Base-by-base conservation (phyloP, 2,797 vertebrate species). In the Myoxocephalus aenaeus region DNA sequence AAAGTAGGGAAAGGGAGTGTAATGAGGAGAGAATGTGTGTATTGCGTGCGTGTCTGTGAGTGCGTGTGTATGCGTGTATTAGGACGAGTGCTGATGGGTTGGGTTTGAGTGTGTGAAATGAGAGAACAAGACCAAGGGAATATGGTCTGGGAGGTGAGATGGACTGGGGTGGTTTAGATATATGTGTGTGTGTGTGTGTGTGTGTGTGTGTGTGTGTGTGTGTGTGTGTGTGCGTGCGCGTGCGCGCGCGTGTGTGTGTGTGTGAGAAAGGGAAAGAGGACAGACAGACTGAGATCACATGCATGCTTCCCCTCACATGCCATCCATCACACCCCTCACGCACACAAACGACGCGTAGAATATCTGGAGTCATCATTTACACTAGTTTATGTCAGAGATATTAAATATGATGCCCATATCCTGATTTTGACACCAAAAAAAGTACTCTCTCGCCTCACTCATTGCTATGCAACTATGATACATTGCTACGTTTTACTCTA, bases 1-100 rank as follows among this genome's bases (percentile, higher is more conserved):
- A 94, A 94, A 94, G 92, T 94, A 90, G 81, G 86, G 87, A 90
- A 88, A 92, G 90, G 84, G 90, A 89, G 89, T 88, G 89, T 94
- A 93, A 93, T 93, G 91, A 93, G 86, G 80, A 79, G 85, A 87
- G 84, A 84, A 73, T 81, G 76, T 80, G 74, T 82, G 54, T 57
- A 22, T 27, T 34, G 73, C 77, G 80, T 84, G 78, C 62, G 81
- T 73, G 79, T 79, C 74, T 69, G 70, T 77, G 67, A 71, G 63
- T 79, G 76, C 57, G 61, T 4, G 74, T 69, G 81, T 76, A 15
- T 84, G 80, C 86, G 79, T 83, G 84, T 85, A 78, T 91, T 88
- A 85, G 83, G 71, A 79, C 71, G 83, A 69, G 77, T 88, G 70
- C 73, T 86, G 82, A 85, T 89, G 86, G 75, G 78, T 79, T 83